Evolutionary conservation across 2,113 vertebrate species (phyloP), one percentile per base, ranked within the genome.

Genomic region (Ageneiosus marmoratus): DNA sequence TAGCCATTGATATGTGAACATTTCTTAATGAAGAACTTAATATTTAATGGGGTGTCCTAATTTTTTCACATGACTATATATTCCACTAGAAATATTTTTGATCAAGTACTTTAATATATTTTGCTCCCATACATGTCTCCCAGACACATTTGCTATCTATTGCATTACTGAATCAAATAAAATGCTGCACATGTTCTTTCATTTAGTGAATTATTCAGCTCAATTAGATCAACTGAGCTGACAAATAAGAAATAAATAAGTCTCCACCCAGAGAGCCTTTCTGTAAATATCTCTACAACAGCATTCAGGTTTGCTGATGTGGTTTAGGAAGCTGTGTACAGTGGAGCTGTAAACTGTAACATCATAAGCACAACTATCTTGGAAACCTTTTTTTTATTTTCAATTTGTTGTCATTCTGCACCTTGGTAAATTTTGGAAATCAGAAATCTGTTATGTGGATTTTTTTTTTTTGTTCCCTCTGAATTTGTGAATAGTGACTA

Each of bases 151-250:
- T 2, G 4, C 27, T n/a, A 22, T 20, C 29, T 65, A 41, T 0
- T 72, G 12, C 73, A 55, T 12, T 75, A 24, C 18, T 5, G 29
- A 75, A 75, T 75, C 16, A 75, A 74, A 74, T 51, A 51, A 50
- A 74, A 51, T 1, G 22, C 34, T 69, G 22, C 20, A 74, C n/a
- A 32, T 20, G 72, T 32, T 51, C 72, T 74, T 74, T 50, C 46
- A 51, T 16, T 20, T 15, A 29, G 44, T 27, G 46, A 74, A 73
- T 48, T 73, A 73, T 73, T 75, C 73, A 34, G 53, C 73, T 76
- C 50, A 12, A 37, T 75, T 34, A 34, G 73, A 24, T 37, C 29
- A 53, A 34, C 10, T 55, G 16, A 51, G 46, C 46, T 74, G 70
- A 29, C 48, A 75, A 55, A 53, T 16, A 53, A 53, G 16, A 53